phyloP scores from a whole-genome alignment of 2,888 invertebrate species.

The Pyrochroa serraticornis region DNA sequence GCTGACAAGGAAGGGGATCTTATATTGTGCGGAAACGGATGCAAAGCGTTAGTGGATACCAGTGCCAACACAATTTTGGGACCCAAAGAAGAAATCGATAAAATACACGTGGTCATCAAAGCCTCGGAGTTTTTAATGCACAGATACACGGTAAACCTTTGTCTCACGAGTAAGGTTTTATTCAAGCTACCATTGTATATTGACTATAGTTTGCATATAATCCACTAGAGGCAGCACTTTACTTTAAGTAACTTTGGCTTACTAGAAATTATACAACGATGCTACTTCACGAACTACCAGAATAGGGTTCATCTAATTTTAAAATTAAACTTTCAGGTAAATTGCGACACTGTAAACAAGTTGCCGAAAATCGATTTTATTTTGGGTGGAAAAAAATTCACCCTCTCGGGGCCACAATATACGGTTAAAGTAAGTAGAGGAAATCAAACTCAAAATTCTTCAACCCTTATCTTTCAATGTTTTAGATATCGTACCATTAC shows the following conservation, averaged over 20 bases:
- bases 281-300: too few species aligned
- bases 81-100: slow-evolving; percentile 52
- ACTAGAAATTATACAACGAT: too few species aligned
- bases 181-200: too few species aligned
- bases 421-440: slow-evolving; percentile 56
- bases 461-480: slow-evolving; percentile 28
- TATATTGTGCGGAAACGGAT: slow-evolving; percentile 51
- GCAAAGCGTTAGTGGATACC: slow-evolving; percentile 57
- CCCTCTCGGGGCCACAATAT: slow-evolving; percentile 68
- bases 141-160: slow-evolving; percentile 45
- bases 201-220: too few species aligned
- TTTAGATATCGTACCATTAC: slow-evolving; percentile 53
- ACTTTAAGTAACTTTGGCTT: too few species aligned
- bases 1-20: slow-evolving; percentile 7
- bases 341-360: slow-evolving; percentile 65
- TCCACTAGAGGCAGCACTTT: too few species aligned
- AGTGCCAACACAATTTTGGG: slow-evolving; percentile 57
- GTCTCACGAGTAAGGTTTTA: neutral
- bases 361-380: slow-evolving; percentile 67
- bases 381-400: slow-evolving; percentile 65
- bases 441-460: neutral
- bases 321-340: slow-evolving; percentile 56
- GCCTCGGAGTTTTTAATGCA: slow-evolving; percentile 48
- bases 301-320: slow-evolving; percentile 3
- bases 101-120: slow-evolving; percentile 54